Conservation (phyloP, 2,113 vertebrate species). For the Telmatochromis sp. region DNA sequence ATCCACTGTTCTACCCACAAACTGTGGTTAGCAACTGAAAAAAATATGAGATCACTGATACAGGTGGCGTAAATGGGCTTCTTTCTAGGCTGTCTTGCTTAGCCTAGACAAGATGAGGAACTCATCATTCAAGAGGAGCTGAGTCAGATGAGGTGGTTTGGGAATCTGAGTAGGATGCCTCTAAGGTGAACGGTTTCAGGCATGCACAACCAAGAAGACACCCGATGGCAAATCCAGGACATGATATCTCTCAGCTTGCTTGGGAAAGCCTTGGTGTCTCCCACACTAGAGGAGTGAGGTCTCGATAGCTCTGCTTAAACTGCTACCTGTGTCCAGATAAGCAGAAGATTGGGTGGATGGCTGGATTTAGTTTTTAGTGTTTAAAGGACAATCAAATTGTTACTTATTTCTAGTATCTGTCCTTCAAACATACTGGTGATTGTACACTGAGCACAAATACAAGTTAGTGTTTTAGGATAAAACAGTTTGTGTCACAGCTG, state of each 20-base stretch:
- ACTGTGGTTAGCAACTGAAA: not conserved
- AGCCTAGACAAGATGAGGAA: not conserved
- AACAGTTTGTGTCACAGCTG: not conserved
- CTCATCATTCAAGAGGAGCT: not conserved
- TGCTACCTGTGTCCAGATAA: not conserved
- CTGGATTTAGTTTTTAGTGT: not conserved
- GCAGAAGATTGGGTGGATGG: not conserved
- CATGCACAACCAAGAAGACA: not conserved
- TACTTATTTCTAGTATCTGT: not conserved
- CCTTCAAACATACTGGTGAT: not conserved
- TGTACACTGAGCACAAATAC: not conserved
- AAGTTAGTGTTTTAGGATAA: not conserved
- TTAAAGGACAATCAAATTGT: conserved; percentile 14
- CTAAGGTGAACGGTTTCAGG: not conserved
- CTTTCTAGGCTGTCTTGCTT: not conserved
- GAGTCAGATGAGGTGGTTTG: not conserved
- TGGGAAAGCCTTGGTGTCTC: not conserved
- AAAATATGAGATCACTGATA: not conserved
- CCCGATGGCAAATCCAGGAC: not conserved
- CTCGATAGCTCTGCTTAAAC: not conserved
- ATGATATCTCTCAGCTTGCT: not conserved
- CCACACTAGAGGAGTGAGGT: not conserved
- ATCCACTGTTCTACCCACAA: not conserved
- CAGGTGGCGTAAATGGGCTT: not conserved
- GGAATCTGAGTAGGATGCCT: not conserved